Conservation (phyloP, 1,140 invertebrate genomes). For the Glossosoma conforme region DNA sequence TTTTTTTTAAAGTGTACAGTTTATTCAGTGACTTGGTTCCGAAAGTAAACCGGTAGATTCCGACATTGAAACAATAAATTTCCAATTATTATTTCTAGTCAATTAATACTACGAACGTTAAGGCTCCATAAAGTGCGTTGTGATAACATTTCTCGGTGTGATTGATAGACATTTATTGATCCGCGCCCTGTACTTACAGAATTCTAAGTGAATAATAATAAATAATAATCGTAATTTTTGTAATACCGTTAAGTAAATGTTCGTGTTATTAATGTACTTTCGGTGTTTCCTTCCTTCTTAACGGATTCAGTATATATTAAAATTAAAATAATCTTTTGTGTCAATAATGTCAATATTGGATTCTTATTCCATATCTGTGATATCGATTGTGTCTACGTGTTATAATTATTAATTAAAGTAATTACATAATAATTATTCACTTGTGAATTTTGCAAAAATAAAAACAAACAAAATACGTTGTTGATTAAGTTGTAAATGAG, state of each 20-base stretch:
- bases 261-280: conserved; percentile 17
- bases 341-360: conserved; percentile 14
- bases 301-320: conserved; percentile 17
- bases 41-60: too few relatives aligned
- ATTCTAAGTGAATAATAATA: too few relatives aligned
- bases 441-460: too few relatives aligned
- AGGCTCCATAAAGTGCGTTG: conserved; percentile 24
- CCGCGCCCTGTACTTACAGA: too few relatives aligned
- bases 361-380: conserved; percentile 30
- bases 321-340: conserved; percentile 18
- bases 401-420: conserved; percentile 1
- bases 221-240: conserved; percentile 3
- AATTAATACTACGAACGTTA: too few relatives aligned
- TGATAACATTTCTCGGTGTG: conserved; percentile 21
- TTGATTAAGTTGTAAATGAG: too few relatives aligned
- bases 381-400: conserved; percentile 19
- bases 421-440: conserved; percentile 2
- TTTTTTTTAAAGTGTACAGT: too few relatives aligned
- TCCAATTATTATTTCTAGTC: too few relatives aligned
- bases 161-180: background rate
- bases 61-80: too few relatives aligned
- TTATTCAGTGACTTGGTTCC: too few relatives aligned
- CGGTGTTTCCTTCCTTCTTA: conserved; percentile 26
- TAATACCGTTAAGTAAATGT: too few relatives aligned
- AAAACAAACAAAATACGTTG: too few relatives aligned